Conservation (phyloP, 2,888 invertebrate genomes). For the Protonemura montana region DNA sequence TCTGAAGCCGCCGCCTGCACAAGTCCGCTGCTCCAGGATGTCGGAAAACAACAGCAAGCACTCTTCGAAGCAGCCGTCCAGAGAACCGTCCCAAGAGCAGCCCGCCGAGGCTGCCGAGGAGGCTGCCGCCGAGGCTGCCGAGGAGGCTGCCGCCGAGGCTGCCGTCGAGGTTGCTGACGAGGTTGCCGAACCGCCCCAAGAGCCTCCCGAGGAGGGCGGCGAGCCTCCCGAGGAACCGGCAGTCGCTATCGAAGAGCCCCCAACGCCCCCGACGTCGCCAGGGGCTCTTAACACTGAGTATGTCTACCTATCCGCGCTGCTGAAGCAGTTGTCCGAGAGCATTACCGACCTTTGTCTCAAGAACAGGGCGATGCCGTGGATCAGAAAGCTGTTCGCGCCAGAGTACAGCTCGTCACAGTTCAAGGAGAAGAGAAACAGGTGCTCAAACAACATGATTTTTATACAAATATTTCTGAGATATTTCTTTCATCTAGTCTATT, state of each 20-base stretch:
- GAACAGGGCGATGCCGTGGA: constrained; percentile 59
- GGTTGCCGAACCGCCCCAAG: neutral
- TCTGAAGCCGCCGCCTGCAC: neutral
- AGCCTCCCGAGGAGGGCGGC: neutral
- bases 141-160: no score
- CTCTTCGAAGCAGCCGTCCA: no score
- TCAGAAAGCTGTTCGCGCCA: constrained; percentile 61
- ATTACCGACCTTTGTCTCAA: constrained; percentile 57
- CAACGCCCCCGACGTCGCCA: constrained; percentile 33
- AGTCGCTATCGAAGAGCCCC: neutral
- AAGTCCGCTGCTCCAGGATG: neutral
- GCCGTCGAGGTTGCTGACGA: no score
- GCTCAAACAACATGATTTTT: constrained; percentile 44
- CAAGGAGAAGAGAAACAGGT: constrained; percentile 61
- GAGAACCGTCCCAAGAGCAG: no score
- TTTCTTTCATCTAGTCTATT: no score
- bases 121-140: neutral
- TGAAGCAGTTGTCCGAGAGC: constrained; percentile 59
- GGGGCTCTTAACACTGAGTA: constrained; percentile 62
- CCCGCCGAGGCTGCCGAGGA: neutral
- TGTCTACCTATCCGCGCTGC: constrained; percentile 61
- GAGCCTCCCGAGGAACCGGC: neutral
- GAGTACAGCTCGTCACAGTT: constrained; percentile 61
- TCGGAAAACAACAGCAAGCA: neutral
- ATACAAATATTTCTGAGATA: no score